Base-by-base conservation (phyloP, 2,797 vertebrate species). In the Sandelia bainsii region DNA sequence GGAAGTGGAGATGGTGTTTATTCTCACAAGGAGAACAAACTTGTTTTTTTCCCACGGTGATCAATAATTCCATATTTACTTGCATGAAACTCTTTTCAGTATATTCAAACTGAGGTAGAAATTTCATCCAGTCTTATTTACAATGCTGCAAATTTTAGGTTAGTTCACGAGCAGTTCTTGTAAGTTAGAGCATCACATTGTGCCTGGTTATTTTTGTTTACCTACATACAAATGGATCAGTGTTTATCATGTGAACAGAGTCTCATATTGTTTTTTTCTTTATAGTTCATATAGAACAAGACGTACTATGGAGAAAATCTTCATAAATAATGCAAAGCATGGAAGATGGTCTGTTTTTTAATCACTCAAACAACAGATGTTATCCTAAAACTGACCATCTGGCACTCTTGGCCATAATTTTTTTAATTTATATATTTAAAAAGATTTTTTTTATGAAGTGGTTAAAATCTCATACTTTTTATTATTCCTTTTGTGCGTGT, bases 101-200 rank as follows among this genome's bases (percentile, higher is more conserved):
- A 29, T 52, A 37, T 54, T 79, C 11, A 60, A 9, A 76, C 64
- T 64, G 58, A 34, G 32, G 45, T 29, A 48, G 64, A 62, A 13
- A n/a, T 61, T 62, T 34, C 32, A 52, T 69, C 57, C 62, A 74
- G 85, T 82, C 79, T 88, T 80, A 87, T 56, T 79, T 67, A 29
- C 39, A 79, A 53, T 8, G 23, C 8, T 68, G 29, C 39, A 46
- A 45, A 39, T 11, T 53, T 74, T 22, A 63, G 22, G 39, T 16
- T 23, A 37, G 1, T 25, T 34, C 34, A 6, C 37, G 12, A 14
- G 23, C 12, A 8, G 9, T 62, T 60, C 17, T 9, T 44, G 4
- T 3, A 54, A 37, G 59, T 58, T 16, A 71, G 34, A 46, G 32
- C 39, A 74, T 60, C 34, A 52, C n/a, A 37, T 32, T 16, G 25